Evolutionary conservation across 2,797 vertebrate genomes (phyloP).

Genomic region (Ficedula albicollis): DNA sequence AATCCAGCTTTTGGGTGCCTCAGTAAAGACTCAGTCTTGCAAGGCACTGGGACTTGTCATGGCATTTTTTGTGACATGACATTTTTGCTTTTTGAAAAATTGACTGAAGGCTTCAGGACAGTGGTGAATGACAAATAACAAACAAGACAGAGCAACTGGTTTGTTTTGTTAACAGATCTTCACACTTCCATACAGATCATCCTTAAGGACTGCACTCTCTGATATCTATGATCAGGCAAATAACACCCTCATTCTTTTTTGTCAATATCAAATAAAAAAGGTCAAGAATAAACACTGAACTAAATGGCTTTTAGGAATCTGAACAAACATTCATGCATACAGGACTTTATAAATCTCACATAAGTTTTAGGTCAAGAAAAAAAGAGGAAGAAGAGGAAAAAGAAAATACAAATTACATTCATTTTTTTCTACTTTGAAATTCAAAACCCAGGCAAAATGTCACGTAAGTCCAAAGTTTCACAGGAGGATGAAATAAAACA

Average conservation of each 20-base stretch:
- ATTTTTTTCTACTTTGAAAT: not conserved
- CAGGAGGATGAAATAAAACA: not conserved
- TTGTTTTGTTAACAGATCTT: not conserved
- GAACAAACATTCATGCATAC: not conserved
- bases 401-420: not conserved
- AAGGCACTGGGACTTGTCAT: not conserved
- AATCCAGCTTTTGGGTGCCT: not conserved
- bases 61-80: not conserved
- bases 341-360: not conserved
- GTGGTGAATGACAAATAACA: not conserved
- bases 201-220: not conserved
- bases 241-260: not conserved
- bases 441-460: not conserved
- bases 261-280: not conserved
- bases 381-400: not conserved
- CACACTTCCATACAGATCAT: not conserved
- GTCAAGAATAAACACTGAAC: not conserved
- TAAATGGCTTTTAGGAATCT: not conserved
- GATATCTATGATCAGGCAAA: not conserved
- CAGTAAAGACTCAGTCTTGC: not conserved
- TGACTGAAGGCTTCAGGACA: not conserved
- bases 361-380: not conserved
- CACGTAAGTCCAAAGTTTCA: not conserved
- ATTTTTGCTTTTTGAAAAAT: not conserved
- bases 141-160: not conserved